These are phyloP conservation scores for Heliconius hermathena DNA, from an alignment of 1,140 invertebrate genomes.

Conservation along the genomic window DNA sequence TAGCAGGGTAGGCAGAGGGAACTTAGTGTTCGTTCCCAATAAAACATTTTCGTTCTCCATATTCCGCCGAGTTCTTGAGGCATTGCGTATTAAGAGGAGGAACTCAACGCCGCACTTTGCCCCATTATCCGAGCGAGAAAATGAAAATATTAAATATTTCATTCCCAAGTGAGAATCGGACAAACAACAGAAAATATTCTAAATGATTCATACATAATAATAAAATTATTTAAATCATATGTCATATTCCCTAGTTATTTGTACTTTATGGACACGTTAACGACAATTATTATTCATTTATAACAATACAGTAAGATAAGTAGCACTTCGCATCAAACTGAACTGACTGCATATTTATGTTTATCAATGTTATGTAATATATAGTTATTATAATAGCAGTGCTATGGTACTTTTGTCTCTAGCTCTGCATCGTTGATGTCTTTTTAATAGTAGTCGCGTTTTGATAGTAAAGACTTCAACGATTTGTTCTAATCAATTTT, in stretches of 20 bases:
- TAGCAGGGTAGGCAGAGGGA: no score
- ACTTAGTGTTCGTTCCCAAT: no score
- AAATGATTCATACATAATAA: no score
- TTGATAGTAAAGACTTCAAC: conserved; percentile 52
- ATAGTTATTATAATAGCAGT: background rate
- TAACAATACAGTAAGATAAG: background rate
- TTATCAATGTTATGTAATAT: background rate
- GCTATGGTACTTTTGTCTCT: background rate
- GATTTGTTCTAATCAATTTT: conserved; percentile 22
- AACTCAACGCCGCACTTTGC: no score
- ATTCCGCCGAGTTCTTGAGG: no score
- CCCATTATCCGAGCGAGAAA: no score
- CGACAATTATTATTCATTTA: background rate
- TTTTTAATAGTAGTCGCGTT: conserved; percentile 49
- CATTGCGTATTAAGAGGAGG: no score
- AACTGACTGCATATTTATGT: background rate
- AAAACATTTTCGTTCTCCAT: no score
- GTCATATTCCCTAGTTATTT: background rate
- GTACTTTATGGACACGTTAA: background rate
- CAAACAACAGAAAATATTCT: no score
- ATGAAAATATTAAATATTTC: no score
- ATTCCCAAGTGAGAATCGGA: no score
- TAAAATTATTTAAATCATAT: no score
- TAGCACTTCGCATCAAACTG: background rate
- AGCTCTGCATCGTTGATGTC: conserved; percentile 48